Base-by-base conservation (phyloP, 2,113 vertebrate genomes). In the Oreamnos americanus region DNA sequence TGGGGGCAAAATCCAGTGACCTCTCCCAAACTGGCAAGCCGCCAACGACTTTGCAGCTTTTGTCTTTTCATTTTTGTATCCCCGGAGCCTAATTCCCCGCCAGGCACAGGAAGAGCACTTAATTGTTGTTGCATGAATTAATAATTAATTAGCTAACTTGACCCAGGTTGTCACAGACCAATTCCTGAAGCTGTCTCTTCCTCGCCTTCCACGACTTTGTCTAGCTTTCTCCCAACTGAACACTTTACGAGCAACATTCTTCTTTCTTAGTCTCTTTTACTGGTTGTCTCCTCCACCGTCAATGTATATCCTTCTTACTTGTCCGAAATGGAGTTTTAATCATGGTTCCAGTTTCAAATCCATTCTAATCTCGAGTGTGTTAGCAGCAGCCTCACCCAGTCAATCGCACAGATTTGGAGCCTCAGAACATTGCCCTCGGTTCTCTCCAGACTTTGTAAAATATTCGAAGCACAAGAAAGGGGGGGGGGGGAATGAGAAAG, bases 401-500 rank as follows among this genome's bases (percentile, higher is more conserved):
- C 33, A 58, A 36, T 64, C 21, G 17, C 82, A 60, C 28, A 53
- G 28, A 76, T 17, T 12, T 82, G 36, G 30, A 81, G 33, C 49
- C 55, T 91, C 76, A 21, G 12, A 91, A 76, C 4, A 33, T 5
- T 19, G 21, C 49, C 82, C 94, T 64, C 13, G 10, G 36, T 86
- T 88, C 26, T 36, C n/a, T 10, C 9, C 39, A 1, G 45, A 85
- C 53, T 58, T n/a, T 84, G 33, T 39, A 51, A 85, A 96, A 51
- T 5, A 30, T 23, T 3, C 10, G 17, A 88, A 62, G 12, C 82
- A 81, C 33, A 57, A 55, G 36, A 7, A 47, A 30, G 11, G 7
- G 4, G 30, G 3, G 3, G 5, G 14, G 49, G 49, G 1, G 0
- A 3, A 6, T 6, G 7, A 25, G 76, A 10, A 79, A 51, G 33